Percentiles rank a stretch among this genome's conserved stretches.
Conservation (phyloP, 2,888 invertebrate genomes). For the Acleris sparsana region DNA sequence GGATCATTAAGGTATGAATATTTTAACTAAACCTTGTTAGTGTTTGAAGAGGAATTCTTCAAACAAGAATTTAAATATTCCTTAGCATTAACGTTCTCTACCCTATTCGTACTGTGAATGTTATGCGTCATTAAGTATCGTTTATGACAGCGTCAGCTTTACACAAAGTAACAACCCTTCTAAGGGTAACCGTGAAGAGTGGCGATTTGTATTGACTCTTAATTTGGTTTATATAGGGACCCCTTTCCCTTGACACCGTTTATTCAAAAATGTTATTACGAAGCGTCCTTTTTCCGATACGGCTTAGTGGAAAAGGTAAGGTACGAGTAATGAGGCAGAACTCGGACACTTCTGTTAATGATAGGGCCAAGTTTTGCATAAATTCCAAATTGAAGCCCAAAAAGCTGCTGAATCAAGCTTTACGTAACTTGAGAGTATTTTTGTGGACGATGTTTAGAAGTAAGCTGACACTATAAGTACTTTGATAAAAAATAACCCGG, state of each 20-base stretch:
- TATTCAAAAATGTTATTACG: conserved; percentile 53
- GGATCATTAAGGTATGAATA: too few species aligned
- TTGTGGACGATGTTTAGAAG: conserved; percentile 11
- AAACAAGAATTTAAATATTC: too few species aligned
- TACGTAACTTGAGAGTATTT: conserved; percentile 19
- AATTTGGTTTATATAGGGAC: conserved; percentile 44
- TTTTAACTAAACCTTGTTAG: not conserved
- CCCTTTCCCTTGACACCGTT: conserved; percentile 44
- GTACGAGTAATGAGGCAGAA: conserved; percentile 63
- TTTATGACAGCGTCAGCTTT: conserved; percentile 73
- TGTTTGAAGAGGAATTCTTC: not conserved
- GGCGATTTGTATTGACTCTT: conserved; percentile 53
- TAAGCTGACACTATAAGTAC: not conserved
- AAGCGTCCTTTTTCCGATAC: conserved; percentile 59
- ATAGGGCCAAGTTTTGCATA: conserved; percentile 38
- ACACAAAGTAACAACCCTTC: conserved; percentile 75
- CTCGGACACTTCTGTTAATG: conserved; percentile 53
- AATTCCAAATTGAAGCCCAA: conserved; percentile 29
- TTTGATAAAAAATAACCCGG: not conserved
- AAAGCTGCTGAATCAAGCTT: conserved; percentile 28
- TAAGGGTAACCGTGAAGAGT: conserved; percentile 47
- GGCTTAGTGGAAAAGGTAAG: conserved; percentile 54
- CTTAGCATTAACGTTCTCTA: not conserved
- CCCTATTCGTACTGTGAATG: conserved; percentile 61
- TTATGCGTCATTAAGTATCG: conserved; percentile 77